Base-by-base conservation (phyloP, 2,797 vertebrate genomes). In the Chloroceryle amazona region DNA sequence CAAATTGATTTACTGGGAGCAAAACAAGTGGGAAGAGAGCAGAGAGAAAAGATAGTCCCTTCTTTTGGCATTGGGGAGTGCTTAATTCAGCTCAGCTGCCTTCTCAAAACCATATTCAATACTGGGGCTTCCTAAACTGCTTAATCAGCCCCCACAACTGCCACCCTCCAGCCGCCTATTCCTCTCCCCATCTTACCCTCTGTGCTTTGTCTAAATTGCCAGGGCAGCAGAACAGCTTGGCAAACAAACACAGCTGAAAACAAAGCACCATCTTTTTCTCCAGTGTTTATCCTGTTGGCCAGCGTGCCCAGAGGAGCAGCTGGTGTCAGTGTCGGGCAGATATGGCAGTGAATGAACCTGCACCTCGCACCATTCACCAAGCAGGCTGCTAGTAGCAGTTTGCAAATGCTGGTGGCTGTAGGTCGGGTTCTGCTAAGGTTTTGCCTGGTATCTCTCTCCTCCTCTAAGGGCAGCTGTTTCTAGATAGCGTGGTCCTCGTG, bases 351-450 rank as follows among this genome's bases (percentile, higher is more conserved):
- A 2, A 37, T 62, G 23, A 52, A 63, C 13, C 35, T 89, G 21
- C 2, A 5, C 26, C 51, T 13, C 0, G 0, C 8, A 3, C 22
- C 25, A 12, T 28, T 57, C 11, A 18, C 44, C 51, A 42, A 8
- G 25, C 1, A 29, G 39, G 39, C 44, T 72, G 49, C 44, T 28
- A 37, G 44, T 22, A 51, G 33, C 63, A 61, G 29, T 73, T 68
- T 76, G 60, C n/a, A 75, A 12, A 18, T 55, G 19, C 28, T 52
- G 17, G 11, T 83, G 33, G 10, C 47, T 70, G 42, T 42, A 71
- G 22, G 42, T 66, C 33, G 33, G 42, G 25, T 89, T 62, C 57
- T 86, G 68, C 51, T 73, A 0, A 23, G 19, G 46, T 81, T 84
- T 81, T 86, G 23, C 46, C 18, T 37, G 37, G 3, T 54, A 9